Evolutionary conservation across 53 echinoderm and acorn worm genomes (phyloP).

Genomic region (Temnopleurus reevesii): DNA sequence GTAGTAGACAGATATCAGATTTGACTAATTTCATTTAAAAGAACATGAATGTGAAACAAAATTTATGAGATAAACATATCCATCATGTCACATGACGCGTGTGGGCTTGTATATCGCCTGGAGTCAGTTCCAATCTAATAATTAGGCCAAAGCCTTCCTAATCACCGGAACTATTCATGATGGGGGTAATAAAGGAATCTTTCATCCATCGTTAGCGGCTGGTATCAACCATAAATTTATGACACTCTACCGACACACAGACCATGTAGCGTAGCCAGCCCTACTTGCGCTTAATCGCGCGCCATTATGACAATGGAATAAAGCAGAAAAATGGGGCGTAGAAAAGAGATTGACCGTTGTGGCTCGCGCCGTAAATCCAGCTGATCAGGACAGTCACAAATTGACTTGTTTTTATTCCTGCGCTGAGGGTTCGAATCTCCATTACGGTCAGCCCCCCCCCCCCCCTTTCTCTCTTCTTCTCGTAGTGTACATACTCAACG

Average conservation of each 20-base stretch:
- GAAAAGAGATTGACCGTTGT: too few species aligned
- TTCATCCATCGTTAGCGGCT: background rate
- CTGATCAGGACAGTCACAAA: too few species aligned
- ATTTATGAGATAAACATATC: background rate
- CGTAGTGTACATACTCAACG: too few species aligned
- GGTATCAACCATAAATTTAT: slow-evolving; percentile 11
- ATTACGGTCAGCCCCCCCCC: background rate
- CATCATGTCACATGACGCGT: background rate
- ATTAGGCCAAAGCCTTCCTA: slow-evolving; percentile 16
- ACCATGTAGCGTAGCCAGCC: background rate
- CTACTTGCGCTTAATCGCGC: too few species aligned
- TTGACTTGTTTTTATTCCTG: too few species aligned
- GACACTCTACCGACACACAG: background rate
- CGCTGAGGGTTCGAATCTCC: too few species aligned
- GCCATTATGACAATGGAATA: too few species aligned
- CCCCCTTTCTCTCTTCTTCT: background rate
- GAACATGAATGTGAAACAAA: too few species aligned
- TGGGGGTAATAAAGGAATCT: background rate
- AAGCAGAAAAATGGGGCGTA: too few species aligned
- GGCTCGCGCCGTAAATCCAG: too few species aligned
- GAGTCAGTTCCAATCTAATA: background rate
- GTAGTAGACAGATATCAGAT: too few species aligned
- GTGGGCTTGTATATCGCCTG: background rate
- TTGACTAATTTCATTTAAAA: too few species aligned
- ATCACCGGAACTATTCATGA: slow-evolving; percentile 35